Conservation (phyloP, 1,140 invertebrate species). For the Neodiprion virginianus region DNA sequence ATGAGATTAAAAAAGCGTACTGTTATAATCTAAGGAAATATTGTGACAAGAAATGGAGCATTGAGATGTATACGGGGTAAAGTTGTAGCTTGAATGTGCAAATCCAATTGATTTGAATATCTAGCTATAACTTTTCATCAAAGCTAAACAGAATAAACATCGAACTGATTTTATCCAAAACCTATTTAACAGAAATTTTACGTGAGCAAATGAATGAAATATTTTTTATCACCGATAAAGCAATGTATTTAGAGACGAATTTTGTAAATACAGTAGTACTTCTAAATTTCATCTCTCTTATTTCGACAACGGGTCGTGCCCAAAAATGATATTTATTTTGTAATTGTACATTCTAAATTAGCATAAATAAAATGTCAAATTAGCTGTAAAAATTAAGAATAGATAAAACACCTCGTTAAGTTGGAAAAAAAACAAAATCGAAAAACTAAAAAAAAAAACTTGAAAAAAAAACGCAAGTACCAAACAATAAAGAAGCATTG, state of each 20-base stretch:
- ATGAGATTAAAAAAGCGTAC: slow-evolving; percentile 12
- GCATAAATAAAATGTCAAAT: slow-evolving; percentile 12
- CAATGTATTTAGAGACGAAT: neutral
- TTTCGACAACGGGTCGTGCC: neutral
- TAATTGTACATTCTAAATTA: slow-evolving; percentile 14
- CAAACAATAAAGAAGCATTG: slow-evolving; percentile 18
- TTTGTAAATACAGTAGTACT: neutral
- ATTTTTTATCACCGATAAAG: too few species aligned
- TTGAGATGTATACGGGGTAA: neutral
- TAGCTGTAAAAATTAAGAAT: slow-evolving; percentile 1
- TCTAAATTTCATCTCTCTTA: neutral
- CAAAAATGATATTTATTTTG: slow-evolving; percentile 10
- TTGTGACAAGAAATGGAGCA: slow-evolving; percentile 9
- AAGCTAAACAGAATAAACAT: too few species aligned
- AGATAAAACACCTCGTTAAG: slow-evolving; percentile 9
- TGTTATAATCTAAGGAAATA: slow-evolving; percentile 11
- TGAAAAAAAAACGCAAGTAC: slow-evolving; percentile 5
- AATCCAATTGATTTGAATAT: neutral
- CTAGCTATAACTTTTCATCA: too few species aligned
- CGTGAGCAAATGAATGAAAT: too few species aligned
- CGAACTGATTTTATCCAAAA: too few species aligned
- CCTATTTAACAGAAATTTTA: too few species aligned
- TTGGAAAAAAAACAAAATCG: neutral
- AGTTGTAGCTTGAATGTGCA: neutral
- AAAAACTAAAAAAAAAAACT: neutral